Evolutionary conservation across 1,140 invertebrate species (phyloP).

Genomic region (Drosophila prosaltans): DNA sequence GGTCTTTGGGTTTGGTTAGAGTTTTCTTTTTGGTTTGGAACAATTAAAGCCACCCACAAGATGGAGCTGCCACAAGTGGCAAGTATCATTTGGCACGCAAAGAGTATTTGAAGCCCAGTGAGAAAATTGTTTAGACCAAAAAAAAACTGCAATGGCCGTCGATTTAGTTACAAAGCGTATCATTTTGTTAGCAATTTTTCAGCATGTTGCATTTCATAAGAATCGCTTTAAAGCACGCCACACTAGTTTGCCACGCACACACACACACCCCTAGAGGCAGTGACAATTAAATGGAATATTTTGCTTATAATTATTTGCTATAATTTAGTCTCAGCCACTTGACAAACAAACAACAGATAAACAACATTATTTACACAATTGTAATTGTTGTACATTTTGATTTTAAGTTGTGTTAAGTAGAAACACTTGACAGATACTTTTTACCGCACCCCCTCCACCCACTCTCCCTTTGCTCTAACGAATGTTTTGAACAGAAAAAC

Average conservation of each 20-base stretch:
- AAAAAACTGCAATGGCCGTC: slow-evolving; percentile 29
- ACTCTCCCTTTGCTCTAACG: background rate
- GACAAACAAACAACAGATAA: slow-evolving; percentile 55
- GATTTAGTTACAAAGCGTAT: slow-evolving; percentile 75
- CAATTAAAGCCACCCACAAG: slow-evolving; percentile 54
- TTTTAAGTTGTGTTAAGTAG: slow-evolving; percentile 73
- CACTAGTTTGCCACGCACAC: slow-evolving; percentile 19
- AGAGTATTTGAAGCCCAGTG: slow-evolving; percentile 58
- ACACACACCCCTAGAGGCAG: background rate
- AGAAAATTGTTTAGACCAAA: slow-evolving; percentile 62
- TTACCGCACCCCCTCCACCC: background rate
- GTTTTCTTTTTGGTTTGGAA: slow-evolving; percentile 32
- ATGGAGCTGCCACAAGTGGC: slow-evolving; percentile 32
- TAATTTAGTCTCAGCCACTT: slow-evolving; percentile 28
- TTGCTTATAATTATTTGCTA: background rate
- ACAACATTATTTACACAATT: slow-evolving; percentile 53
- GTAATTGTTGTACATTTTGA: slow-evolving; percentile 71
- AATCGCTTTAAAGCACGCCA: slow-evolving; percentile 68
- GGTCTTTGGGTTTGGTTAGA: slow-evolving; percentile 7
- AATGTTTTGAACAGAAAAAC: background rate
- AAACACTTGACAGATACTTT: slow-evolving; percentile 45
- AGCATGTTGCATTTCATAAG: slow-evolving; percentile 74
- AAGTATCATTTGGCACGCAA: slow-evolving; percentile 80
- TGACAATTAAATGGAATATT: slow-evolving; percentile 14
- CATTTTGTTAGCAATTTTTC: slow-evolving; percentile 80